Evolutionary conservation across 2,888 invertebrate species (phyloP), one percentile per base, ranked within the genome.

Genomic region (Drosophila glabriapex): DNA sequence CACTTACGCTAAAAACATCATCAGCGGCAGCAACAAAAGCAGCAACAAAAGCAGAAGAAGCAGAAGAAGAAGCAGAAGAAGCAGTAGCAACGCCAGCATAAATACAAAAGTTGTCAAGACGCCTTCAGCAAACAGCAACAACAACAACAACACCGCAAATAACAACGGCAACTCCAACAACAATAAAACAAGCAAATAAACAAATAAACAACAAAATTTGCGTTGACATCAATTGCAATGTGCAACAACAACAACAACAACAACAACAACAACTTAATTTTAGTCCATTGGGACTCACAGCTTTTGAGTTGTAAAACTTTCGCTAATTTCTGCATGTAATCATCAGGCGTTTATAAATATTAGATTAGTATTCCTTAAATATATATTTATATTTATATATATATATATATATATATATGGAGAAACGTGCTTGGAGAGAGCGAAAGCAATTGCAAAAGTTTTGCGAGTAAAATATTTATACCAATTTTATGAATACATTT

Each of bases 1-100:
- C 88, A 88, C 90, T 85, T 88, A 88, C 86, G 90, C 64, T 78
- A 76, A 78, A 46, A 85, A 83, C 72, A 80, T 78, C 25, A 46
- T 46, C 46, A 46, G 46, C 46, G 66, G 69, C 73, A 74, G 64
- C 73, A 73, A 66, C 41, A 68, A 53, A 31, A 16, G 16, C 33
- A 52, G 33, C 31, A 49, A 29, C 39, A 62, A 22, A 2, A 19
- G 46, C 59, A 43, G 61, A n/a, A 43, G 39, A n/a, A n/a, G n/a
- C n/a, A n/a, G n/a, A n/a, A n/a, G n/a, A n/a, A n/a, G n/a, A n/a
- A n/a, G n/a, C n/a, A n/a, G n/a, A 35, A 39, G 37, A 16, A 22
- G n/a, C 28, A 67, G 28, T 52, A 33, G 39, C 70, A 33, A 49
- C 31, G 56, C 52, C 70, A 69, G 19, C 66, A 62, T 55, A 68